Percentiles rank a stretch among this genome's conserved stretches.
Conservation (phyloP, 2,113 vertebrate genomes). For the Piaya cayana region DNA sequence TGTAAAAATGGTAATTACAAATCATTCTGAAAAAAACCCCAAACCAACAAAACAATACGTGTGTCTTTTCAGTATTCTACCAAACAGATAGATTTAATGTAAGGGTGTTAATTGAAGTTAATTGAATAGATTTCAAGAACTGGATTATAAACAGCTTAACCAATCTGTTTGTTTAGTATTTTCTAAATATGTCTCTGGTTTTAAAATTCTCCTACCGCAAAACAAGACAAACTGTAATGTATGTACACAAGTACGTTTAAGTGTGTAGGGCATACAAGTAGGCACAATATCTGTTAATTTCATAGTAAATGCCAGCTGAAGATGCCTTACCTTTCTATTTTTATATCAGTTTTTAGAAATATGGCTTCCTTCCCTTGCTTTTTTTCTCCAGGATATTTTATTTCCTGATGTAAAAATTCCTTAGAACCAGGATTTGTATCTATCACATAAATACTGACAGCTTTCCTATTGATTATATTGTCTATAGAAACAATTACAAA, state of each 20-base stretch:
- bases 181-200: background rate
- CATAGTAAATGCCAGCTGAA: background rate
- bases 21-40: background rate
- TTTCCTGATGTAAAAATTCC: background rate
- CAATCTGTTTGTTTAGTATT: background rate
- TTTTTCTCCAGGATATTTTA: conserved; percentile 24
- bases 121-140: background rate
- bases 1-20: background rate
- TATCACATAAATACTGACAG: conserved; percentile 22
- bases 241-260: background rate
- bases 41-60: background rate
- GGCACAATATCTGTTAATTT: background rate
- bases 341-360: conserved; percentile 16
- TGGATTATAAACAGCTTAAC: background rate
- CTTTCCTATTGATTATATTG: background rate
- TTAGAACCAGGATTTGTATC: background rate
- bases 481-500: background rate
- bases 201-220: background rate
- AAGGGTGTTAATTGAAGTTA: background rate
- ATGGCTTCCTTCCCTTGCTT: background rate
- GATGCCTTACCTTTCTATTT: background rate
- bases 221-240: background rate
- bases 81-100: background rate
- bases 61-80: background rate
- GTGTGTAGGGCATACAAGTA: background rate